These are phyloP conservation scores for Heterocephalus glaber DNA, from an alignment of 2,113 vertebrate genomes.

Conservation along the genomic window DNA sequence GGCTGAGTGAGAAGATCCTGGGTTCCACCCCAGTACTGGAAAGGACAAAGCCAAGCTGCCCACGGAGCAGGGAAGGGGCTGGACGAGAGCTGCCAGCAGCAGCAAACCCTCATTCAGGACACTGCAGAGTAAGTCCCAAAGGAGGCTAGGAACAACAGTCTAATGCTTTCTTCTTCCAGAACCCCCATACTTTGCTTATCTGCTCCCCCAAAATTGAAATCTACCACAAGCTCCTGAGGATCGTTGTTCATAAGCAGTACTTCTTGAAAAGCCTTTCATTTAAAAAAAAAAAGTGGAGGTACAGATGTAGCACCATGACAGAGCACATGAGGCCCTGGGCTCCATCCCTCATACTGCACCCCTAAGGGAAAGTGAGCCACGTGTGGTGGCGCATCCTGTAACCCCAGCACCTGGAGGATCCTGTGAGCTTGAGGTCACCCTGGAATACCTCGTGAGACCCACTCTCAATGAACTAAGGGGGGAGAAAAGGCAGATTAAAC, in stretches of 20 bases:
- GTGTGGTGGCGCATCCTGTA: neutral
- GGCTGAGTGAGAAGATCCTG: neutral
- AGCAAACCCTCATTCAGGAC: neutral
- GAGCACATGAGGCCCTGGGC: neutral
- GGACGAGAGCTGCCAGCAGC: neutral
- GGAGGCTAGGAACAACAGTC: neutral
- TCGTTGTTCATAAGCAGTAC: constrained; percentile 24
- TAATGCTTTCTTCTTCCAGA: constrained; percentile 25
- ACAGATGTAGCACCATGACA: neutral
- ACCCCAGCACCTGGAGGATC: neutral
- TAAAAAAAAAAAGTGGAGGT: constrained; percentile 25
- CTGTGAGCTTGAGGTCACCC: neutral
- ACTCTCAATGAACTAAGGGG: neutral
- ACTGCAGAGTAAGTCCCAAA: neutral
- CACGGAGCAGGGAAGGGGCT: neutral
- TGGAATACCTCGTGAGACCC: neutral
- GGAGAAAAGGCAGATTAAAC: neutral
- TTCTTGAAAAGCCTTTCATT: constrained; percentile 37
- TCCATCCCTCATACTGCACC: neutral
- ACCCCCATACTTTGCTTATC: neutral
- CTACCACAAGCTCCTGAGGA: neutral
- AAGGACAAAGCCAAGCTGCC: neutral
- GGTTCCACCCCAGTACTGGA: neutral
- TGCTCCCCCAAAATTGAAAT: constrained; percentile 21
- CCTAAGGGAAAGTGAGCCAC: neutral